Base-by-base conservation (phyloP, 1,140 invertebrate genomes). In the Chironomus tepperi region DNA sequence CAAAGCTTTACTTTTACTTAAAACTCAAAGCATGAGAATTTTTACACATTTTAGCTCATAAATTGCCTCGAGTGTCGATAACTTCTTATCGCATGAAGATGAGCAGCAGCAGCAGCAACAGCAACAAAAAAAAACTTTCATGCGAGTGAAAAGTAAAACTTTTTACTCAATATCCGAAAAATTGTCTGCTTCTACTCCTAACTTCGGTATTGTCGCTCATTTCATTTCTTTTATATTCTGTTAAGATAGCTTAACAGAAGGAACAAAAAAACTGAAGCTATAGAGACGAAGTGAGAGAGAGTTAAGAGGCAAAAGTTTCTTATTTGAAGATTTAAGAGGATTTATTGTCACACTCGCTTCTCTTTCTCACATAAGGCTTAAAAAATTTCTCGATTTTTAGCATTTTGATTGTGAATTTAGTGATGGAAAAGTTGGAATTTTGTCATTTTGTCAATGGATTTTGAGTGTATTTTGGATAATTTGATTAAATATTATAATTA, bases 41-140 rank as follows among this genome's bases (percentile, higher is more conserved):
- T 57, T 57, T 57, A 57, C 47, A 57, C 47, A 57, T 57, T 57
- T 57, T 57, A n/a, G 24, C n/a, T n/a, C 47, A 57, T 57, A 57
- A 57, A n/a, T 57, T 15, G 47, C 47, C 12, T 57, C 47, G 5
- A 57, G 47, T 57, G 47, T 57, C 47, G 47, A 57, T 57, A 57
- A 57, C 47, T 57, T 57, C 47, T 57, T 57, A 57, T 57, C 47
- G n/a, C 47, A 57, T 5, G 47, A 57, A 57, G n/a, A 57, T 57
- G n/a, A 57, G 10, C 12, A 15, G n/a, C 12, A 57, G 47, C 43
- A 15, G 8, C 9, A 10, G 43, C 2, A 47, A 47, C 2, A 34
- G 15, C 12, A 57, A 57, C n/a, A 57, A 57, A 57, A 57, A 12
- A 15, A 57, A 57, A 57, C 1, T 57, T 47, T 57, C 24, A n/a